Evolutionary conservation across 2,113 vertebrate genomes (phyloP), one percentile per base, ranked within the genome.

Genomic region (Catagonus wagneri): DNA sequence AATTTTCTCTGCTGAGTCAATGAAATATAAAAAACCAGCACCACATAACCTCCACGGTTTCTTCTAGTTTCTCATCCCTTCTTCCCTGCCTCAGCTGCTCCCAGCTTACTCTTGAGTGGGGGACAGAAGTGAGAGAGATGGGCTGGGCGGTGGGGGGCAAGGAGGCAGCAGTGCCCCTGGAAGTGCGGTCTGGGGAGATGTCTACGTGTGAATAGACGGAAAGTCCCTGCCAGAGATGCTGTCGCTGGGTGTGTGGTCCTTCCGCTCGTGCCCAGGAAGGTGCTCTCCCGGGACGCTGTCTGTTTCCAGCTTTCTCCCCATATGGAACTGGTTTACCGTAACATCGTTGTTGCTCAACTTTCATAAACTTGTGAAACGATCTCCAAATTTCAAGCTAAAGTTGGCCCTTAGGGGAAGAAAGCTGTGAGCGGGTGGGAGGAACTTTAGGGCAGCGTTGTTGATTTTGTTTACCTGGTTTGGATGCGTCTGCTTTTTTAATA

Each of bases 1-100:
- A 75, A 97, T 96, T 78, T 86, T 96, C 74, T 75, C 25, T 63
- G 50, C 79, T 17, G 32, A 96, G 92, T 94, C 56, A 52, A 86
- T 91, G 93, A 91, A 94, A 89, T 50, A n/a, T 72, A 25, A 97
- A 83, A 86, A 93, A 91, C 34, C 36, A 61, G 60, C 11, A 0
- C 63, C 54, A 56, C 20, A 6, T 65, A 91, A 34, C 34, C 52
- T n/a, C 72, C 39, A 7, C 0, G 12, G 27, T 29, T 91, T 85
- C 85, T 72, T 61, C 6, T n/a, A 89, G 68, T 39, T 81, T 12
- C 27, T 54, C 56, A 8, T 12, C 3, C 50, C 52, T 63, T 44
- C 54, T 80, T 69, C 39, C 14, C 36, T 66, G 39, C 44, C 76
- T 76, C n/a, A 58, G 19, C 36, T 61, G 17, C 12, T 52, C 58